Evolutionary conservation across 2,888 invertebrate genomes (phyloP).

Genomic region (Prenolepis imparis): DNA sequence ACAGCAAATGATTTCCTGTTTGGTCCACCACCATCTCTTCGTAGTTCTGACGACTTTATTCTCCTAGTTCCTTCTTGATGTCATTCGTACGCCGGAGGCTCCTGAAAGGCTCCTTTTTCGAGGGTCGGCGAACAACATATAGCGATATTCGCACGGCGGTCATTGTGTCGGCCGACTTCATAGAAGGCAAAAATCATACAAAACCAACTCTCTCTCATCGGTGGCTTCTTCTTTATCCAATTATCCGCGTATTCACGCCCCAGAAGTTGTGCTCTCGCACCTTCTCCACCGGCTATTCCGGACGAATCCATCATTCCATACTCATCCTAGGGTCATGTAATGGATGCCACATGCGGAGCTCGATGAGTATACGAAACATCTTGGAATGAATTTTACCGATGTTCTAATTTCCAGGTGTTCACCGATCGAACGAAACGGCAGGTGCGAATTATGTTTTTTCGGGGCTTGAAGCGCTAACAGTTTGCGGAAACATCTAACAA

Average conservation of each 20-base stretch:
- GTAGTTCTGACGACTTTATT: conserved; percentile 64
- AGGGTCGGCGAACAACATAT: conserved; percentile 54
- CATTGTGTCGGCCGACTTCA: conserved; percentile 77
- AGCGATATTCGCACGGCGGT: conserved; percentile 55
- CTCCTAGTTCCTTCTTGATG: conserved; percentile 25
- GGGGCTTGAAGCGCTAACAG: background rate
- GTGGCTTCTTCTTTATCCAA: conserved; percentile 83
- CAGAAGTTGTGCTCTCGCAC: conserved; percentile 59
- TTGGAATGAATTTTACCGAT: conserved; percentile 54
- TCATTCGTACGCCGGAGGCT: conserved; percentile 54
- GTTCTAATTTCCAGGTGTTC: conserved; percentile 78
- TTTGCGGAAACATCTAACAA: background rate
- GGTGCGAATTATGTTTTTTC: conserved; percentile 21
- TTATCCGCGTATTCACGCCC: conserved; percentile 84
- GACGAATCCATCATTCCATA: conserved; percentile 74
- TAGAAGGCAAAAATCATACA: conserved; percentile 70
- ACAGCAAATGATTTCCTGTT: conserved; percentile 46
- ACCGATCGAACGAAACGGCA: conserved; percentile 61
- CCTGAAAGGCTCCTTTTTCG: conserved; percentile 59
- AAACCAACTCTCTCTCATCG: conserved; percentile 56
- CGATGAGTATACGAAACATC: conserved; percentile 5
- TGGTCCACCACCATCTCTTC: conserved; percentile 3
- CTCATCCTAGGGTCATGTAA: conserved; percentile 64
- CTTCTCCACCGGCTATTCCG: conserved; percentile 44
- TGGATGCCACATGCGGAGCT: conserved; percentile 70